Evolutionary conservation across 1,140 invertebrate species (phyloP).

Genomic region (Drosophila arawakana): DNA sequence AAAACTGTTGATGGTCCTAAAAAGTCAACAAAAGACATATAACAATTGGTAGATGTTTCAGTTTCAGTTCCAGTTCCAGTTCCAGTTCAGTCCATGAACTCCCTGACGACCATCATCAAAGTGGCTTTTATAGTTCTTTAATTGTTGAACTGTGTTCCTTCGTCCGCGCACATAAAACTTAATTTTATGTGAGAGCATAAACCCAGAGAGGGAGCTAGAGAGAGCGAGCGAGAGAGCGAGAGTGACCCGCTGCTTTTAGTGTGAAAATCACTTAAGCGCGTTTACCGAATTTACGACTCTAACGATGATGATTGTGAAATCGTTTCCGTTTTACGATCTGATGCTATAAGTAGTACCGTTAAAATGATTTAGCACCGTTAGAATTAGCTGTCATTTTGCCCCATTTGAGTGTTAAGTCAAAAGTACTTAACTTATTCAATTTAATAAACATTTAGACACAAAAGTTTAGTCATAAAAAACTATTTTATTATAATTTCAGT

Average conservation of each 20-base stretch:
- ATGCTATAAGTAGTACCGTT: constrained; percentile 30
- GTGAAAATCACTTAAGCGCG: constrained; percentile 78
- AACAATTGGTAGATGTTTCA: constrained; percentile 14
- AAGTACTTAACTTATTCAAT: neutral
- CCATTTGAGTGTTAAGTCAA: neutral
- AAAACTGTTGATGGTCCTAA: constrained; percentile 72
- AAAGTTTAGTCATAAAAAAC: neutral
- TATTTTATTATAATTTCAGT: neutral
- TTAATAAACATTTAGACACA: neutral
- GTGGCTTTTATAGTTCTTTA: constrained; percentile 75
- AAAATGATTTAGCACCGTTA: constrained; percentile 61
- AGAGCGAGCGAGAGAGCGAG: constrained; percentile 35
- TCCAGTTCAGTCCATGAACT: neutral
- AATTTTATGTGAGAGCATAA: constrained; percentile 65
- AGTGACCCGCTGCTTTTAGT: constrained; percentile 76
- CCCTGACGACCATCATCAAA: constrained; percentile 52
- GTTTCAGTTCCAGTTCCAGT: neutral
- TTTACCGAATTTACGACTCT: constrained; percentile 74
- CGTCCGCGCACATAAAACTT: constrained; percentile 65
- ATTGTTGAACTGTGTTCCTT: constrained; percentile 77
- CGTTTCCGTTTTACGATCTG: constrained; percentile 66
- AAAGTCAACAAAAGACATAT: constrained; percentile 29
- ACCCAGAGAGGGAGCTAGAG: constrained; percentile 1
- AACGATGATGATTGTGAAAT: constrained; percentile 51
- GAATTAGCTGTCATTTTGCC: constrained; percentile 11